Percentiles rank a stretch among this genome's conserved stretches.
phyloP scores from a whole-genome alignment of 2,113 vertebrate genomes.

The Baryphthengus martii region DNA sequence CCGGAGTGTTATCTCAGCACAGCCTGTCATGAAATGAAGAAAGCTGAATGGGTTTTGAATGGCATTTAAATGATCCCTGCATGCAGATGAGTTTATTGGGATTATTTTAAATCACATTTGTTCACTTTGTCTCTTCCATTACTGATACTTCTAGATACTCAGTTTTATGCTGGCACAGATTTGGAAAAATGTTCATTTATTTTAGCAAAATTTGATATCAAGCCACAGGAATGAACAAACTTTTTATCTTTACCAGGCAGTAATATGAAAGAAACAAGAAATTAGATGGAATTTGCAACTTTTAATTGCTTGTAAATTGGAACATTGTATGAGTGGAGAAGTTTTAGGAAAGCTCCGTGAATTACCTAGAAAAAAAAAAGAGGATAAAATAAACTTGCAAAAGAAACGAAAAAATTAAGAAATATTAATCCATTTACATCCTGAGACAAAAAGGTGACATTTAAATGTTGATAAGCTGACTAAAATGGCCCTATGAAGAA shows the following conservation, averaged over 20 bases:
- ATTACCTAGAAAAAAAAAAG: not conserved
- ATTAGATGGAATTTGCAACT: not conserved
- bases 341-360: not conserved
- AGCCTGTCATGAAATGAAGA: not conserved
- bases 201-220: not conserved
- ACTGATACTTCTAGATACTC: not conserved
- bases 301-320: not conserved
- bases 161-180: not conserved
- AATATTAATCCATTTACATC: not conserved
- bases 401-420: not conserved
- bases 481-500: not conserved
- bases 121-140: not conserved
- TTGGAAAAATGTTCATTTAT: not conserved
- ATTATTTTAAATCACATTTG: not conserved
- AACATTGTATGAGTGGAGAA: not conserved
- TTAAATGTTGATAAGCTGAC: not conserved
- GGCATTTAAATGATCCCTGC: not conserved
- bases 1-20: not conserved
- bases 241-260: not conserved
- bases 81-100: not conserved
- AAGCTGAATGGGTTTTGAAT: not conserved
- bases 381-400: not conserved
- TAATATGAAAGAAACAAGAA: not conserved
- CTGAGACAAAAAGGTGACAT: not conserved
- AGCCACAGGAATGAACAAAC: not conserved